These are phyloP conservation scores for Ephialtes manifestator DNA, from an alignment of 2,888 invertebrate species.

Conservation along the genomic window DNA sequence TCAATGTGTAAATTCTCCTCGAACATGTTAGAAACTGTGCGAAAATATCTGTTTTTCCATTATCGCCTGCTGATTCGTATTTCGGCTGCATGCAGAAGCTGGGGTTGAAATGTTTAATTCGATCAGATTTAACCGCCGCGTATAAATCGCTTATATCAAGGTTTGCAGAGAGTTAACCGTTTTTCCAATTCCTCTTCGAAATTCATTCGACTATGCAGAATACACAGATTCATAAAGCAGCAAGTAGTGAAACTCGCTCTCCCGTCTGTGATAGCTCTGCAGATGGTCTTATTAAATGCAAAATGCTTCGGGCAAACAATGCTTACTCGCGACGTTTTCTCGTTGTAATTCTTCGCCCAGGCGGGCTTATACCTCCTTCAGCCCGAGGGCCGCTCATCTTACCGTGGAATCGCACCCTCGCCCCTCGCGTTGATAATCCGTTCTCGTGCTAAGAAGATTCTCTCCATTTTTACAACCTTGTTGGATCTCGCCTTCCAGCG, in stretches of 20 bases:
- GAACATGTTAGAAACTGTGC: no score
- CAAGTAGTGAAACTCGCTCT: not conserved
- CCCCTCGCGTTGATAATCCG: slow-evolving; percentile 61
- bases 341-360: slow-evolving; percentile 60
- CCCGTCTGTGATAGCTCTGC: not conserved
- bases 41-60: not conserved
- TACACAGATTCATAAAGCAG: slow-evolving; percentile 12
- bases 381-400: slow-evolving; percentile 27
- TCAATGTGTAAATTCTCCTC: not conserved
- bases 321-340: slow-evolving; percentile 75
- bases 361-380: slow-evolving; percentile 26
- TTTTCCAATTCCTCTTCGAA: slow-evolving; percentile 3
- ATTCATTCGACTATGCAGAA: slow-evolving; percentile 1
- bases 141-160: slow-evolving; percentile 8
- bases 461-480: slow-evolving; percentile 74
- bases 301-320: slow-evolving; percentile 76
- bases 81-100: no score
- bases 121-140: not conserved
- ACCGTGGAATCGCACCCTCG: slow-evolving; percentile 6
- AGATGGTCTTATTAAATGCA: slow-evolving; percentile 75
- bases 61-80: not conserved
- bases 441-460: slow-evolving; percentile 71
- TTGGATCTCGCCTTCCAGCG: slow-evolving; percentile 71
- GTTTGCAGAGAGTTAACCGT: slow-evolving; percentile 1
- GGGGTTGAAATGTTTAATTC: not conserved